phyloP scores from a whole-genome alignment of 2,113 vertebrate species.

The Xenopus tropicalis region UCB_Xtro_10.0 CM004451.2:14202501-14203000 shows the following conservation, averaged over 20 bases:
- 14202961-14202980: no score
- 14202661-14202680: conserved; percentile 27
- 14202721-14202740: conserved; percentile 35
- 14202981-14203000: no score
- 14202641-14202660: not conserved
- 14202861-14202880: not conserved
- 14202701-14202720: not conserved
- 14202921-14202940: no score
- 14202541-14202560: conserved; percentile 92
- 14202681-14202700: not conserved
- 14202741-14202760: conserved; percentile 10
- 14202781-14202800: not conserved
- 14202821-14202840: no score
- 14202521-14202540: conserved; percentile 98
- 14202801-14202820: conserved; percentile 11
- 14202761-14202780: conserved; percentile 21
- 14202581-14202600: conserved; percentile 88
- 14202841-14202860: no score
- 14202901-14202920: no score
- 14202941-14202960: no score
- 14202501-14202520: conserved; percentile 72
- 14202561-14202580: conserved; percentile 91
- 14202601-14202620: conserved; percentile 66
- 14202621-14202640: not conserved
- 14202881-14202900: not conserved